Conservation (phyloP, 2,888 invertebrate genomes). For the Aspidiotus destructor region DNA sequence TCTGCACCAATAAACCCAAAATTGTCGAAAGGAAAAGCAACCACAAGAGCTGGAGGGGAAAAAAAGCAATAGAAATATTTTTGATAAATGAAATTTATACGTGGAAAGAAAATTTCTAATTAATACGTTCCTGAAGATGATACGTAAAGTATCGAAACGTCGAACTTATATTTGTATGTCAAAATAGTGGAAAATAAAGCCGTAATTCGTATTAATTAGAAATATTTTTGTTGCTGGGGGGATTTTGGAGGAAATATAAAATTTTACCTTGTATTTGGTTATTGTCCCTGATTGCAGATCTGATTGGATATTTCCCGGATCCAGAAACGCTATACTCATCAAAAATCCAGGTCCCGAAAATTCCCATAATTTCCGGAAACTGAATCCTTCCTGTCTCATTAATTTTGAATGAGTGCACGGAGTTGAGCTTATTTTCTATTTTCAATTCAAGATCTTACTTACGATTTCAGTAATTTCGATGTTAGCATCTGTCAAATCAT, state of each 20-base stretch:
- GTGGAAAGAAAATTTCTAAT: too few relatives aligned
- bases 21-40: constrained; percentile 71
- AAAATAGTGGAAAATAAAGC: too few relatives aligned
- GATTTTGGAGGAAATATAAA: too few relatives aligned
- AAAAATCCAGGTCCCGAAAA: constrained; percentile 87
- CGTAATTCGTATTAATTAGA: too few relatives aligned
- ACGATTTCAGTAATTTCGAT: too few relatives aligned
- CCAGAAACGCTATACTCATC: constrained; percentile 87
- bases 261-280: constrained; percentile 65
- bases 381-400: constrained; percentile 61
- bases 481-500: too few relatives aligned
- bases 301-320: constrained; percentile 87
- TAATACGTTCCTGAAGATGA: too few relatives aligned
- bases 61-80: constrained; percentile 10
- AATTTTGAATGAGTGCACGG: too few relatives aligned
- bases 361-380: constrained; percentile 79
- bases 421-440: too few relatives aligned
- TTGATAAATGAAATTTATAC: background rate
- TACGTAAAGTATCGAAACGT: too few relatives aligned
- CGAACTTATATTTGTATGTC: too few relatives aligned
- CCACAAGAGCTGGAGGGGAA: constrained; percentile 60
- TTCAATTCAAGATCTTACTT: too few relatives aligned
- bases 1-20: constrained; percentile 77
- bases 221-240: background rate
- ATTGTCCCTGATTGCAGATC: constrained; percentile 74